Evolutionary conservation across 2,797 vertebrate genomes (phyloP).

Genomic region (Silurus aristotelis): DNA sequence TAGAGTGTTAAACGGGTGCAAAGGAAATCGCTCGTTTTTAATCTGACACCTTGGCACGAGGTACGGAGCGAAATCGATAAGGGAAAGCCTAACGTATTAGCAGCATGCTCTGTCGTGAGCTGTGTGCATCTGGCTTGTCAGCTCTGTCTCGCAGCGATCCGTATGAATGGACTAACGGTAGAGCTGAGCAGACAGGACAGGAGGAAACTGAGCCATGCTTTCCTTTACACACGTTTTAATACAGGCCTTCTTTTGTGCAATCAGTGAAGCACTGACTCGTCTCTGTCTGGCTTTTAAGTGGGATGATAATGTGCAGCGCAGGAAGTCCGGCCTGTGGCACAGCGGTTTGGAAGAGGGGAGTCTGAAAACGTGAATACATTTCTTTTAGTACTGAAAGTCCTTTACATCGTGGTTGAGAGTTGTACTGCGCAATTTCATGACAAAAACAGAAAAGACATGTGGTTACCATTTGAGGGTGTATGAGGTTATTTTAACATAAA

Average conservation of each 20-base stretch:
- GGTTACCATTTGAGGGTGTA: neutral
- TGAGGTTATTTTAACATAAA: slow-evolving; percentile 3
- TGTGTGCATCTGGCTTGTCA: slow-evolving; percentile 60
- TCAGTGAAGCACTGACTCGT: slow-evolving; percentile 68
- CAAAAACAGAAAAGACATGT: neutral
- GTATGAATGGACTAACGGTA: slow-evolving; percentile 63
- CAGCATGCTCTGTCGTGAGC: slow-evolving; percentile 39
- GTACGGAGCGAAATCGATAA: slow-evolving; percentile 20
- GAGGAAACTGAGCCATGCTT: slow-evolving; percentile 65
- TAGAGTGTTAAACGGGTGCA: neutral
- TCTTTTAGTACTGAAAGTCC: neutral
- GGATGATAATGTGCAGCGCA: slow-evolving; percentile 64
- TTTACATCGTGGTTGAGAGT: slow-evolving; percentile 7
- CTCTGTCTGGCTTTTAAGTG: slow-evolving; percentile 57
- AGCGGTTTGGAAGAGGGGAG: slow-evolving; percentile 50
- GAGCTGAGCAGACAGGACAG: slow-evolving; percentile 71
- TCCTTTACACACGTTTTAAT: slow-evolving; percentile 63
- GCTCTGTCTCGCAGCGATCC: slow-evolving; percentile 60
- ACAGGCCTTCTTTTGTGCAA: slow-evolving; percentile 63
- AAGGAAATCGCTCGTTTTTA: slow-evolving; percentile 21
- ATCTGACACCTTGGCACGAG: neutral
- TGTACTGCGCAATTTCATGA: neutral
- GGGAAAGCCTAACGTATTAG: slow-evolving; percentile 32
- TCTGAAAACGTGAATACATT: slow-evolving; percentile 46
- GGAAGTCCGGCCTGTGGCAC: slow-evolving; percentile 29